Evolutionary conservation across 2,797 vertebrate genomes (phyloP).

Genomic region (Sandelia bainsii): DNA sequence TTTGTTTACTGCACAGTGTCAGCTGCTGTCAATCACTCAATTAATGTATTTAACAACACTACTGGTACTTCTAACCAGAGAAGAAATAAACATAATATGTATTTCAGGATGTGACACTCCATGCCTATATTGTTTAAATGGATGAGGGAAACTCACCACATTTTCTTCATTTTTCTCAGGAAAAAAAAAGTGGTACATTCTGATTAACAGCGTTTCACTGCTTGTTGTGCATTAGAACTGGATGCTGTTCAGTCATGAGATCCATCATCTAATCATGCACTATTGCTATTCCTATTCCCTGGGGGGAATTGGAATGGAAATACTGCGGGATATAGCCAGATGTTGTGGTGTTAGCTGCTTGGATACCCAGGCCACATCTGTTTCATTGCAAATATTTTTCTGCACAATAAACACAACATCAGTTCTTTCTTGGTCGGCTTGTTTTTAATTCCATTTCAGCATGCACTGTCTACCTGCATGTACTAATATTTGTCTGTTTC

Average conservation of each 20-base stretch:
- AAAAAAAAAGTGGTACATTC: not conserved
- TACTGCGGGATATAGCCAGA: slow-evolving; percentile 28
- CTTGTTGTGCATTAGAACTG: slow-evolving; percentile 7
- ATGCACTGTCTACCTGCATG: not conserved
- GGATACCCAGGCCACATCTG: not conserved
- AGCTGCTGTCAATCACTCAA: slow-evolving; percentile 3
- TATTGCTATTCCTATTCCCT: not conserved
- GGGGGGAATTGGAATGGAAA: slow-evolving; percentile 19
- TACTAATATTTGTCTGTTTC: not conserved
- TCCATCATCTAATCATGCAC: slow-evolving; percentile 20
- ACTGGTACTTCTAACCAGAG: not conserved
- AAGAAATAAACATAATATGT: not conserved
- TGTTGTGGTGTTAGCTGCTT: slow-evolving; percentile 31
- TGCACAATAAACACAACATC: slow-evolving; percentile 13
- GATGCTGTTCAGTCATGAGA: slow-evolving; percentile 25
- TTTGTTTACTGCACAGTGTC: not conserved
- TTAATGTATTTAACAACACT: not conserved
- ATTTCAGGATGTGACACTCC: not conserved
- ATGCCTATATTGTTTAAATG: not conserved
- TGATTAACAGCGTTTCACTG: slow-evolving; percentile 36
- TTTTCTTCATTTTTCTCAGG: not conserved
- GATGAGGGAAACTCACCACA: not conserved
- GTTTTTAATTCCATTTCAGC: not conserved
- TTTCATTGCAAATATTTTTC: slow-evolving; percentile 28
- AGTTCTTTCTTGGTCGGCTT: not conserved